Conservation (phyloP, 1,140 invertebrate genomes). For the Brachionus rotundiformis region DNA sequence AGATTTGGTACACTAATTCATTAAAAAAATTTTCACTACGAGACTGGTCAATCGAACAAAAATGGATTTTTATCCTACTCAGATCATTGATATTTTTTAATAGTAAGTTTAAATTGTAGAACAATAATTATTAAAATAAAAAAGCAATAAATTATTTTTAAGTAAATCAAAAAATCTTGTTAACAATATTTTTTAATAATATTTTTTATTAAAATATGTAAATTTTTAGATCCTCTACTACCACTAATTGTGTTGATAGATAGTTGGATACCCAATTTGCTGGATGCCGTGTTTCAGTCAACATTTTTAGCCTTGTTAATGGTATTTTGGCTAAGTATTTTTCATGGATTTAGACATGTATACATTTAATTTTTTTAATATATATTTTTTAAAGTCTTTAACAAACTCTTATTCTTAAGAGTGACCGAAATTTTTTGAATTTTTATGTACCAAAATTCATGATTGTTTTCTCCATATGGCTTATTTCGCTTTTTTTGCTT, state of each 20-base stretch:
- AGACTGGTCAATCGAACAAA: slow-evolving; percentile 97
- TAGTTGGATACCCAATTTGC: slow-evolving; percentile 83
- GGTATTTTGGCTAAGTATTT: slow-evolving; percentile 89
- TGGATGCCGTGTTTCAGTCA: slow-evolving; percentile 85
- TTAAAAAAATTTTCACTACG: slow-evolving; percentile 81
- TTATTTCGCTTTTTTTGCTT: slow-evolving; percentile 83
- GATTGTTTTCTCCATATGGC: slow-evolving; percentile 83
- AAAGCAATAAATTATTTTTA: no score
- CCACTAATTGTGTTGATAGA: slow-evolving; percentile 83
- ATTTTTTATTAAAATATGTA: not conserved
- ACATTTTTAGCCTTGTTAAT: slow-evolving; percentile 82
- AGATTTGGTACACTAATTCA: slow-evolving; percentile 88
- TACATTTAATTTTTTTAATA: not conserved
- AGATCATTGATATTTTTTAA: slow-evolving; percentile 87
- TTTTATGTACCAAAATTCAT: slow-evolving; percentile 90
- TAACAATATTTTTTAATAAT: not conserved
- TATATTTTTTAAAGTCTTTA: slow-evolving; percentile 56
- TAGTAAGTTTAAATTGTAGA: no score
- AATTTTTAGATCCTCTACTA: slow-evolving; percentile 81
- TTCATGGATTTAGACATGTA: slow-evolving; percentile 89
- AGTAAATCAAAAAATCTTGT: no score
- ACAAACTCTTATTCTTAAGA: slow-evolving; percentile 69
- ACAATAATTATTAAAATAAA: no score
- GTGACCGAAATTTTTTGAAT: slow-evolving; percentile 77
- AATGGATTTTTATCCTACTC: slow-evolving; percentile 86